These are phyloP conservation scores for Dicranocentrus wangi DNA, from an alignment of 2,888 invertebrate genomes.

Conservation along the genomic window DNA sequence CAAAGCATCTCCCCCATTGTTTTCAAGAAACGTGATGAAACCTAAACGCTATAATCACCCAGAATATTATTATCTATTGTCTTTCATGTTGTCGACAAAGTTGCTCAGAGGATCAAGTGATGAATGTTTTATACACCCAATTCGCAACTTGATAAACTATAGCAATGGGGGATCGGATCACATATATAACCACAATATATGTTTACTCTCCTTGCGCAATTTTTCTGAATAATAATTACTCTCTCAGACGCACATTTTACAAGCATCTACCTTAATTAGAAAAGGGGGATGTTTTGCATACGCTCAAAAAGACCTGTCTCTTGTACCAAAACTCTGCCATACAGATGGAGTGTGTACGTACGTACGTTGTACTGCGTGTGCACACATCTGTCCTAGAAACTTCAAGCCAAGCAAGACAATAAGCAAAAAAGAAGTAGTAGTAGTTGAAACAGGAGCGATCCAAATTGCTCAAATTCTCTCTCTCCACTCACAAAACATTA, in stretches of 20 bases:
- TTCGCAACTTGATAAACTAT: too few relatives aligned
- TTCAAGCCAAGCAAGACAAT: conserved; percentile 42
- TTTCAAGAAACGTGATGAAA: conserved; percentile 49
- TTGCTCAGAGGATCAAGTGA: conserved; percentile 26
- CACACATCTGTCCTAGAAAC: conserved; percentile 64
- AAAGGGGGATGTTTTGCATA: neutral
- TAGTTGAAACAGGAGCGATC: conserved; percentile 32
- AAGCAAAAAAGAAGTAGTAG: conserved; percentile 27
- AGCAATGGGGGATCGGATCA: too few relatives aligned
- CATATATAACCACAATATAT: too few relatives aligned
- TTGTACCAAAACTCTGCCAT: too few relatives aligned
- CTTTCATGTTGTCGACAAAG: conserved; percentile 43
- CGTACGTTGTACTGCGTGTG: conserved; percentile 19
- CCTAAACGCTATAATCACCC: conserved; percentile 27
- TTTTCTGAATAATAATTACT: conserved; percentile 47
- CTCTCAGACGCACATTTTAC: neutral
- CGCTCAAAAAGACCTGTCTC: too few relatives aligned
- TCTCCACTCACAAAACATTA: conserved; percentile 27
- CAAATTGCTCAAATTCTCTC: conserved; percentile 59
- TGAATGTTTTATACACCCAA: conserved; percentile 18
- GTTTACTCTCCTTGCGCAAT: conserved; percentile 51
- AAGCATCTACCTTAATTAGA: conserved; percentile 1
- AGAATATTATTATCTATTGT: conserved; percentile 44
- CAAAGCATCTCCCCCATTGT: conserved; percentile 5
- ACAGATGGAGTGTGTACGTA: conserved; percentile 4